phyloP scores from a whole-genome alignment of 1,140 invertebrate genomes.

The Ceratina calcarata region DNA sequence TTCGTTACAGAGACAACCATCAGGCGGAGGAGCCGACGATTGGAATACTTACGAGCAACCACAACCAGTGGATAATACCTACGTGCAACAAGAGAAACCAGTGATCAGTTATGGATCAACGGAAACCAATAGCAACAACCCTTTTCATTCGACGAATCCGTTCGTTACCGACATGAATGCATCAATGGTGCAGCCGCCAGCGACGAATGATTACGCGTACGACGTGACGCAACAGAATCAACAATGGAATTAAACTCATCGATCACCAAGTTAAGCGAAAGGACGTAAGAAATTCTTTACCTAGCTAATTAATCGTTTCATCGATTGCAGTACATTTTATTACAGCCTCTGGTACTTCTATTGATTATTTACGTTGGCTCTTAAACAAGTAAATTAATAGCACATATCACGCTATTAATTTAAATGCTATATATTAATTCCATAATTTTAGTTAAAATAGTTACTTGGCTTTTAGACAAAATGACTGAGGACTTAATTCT shows the following conservation, averaged over 20 bases:
- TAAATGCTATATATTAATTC: too few relatives aligned
- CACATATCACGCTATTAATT: too few relatives aligned
- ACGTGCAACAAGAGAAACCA: conserved; percentile 58
- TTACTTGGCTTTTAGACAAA: too few relatives aligned
- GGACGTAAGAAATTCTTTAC: conserved; percentile 24
- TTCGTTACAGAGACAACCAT: conserved; percentile 74
- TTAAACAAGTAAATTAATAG: too few relatives aligned
- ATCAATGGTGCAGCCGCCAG: conserved; percentile 73
- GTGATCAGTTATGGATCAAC: conserved; percentile 76
- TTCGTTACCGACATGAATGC: conserved; percentile 72
- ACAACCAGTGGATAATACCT: conserved; percentile 37
- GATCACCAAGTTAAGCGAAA: background rate
- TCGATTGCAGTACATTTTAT: background rate
- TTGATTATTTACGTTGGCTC: background rate
- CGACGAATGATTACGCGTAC: conserved; percentile 74
- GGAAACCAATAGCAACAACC: conserved; percentile 72
- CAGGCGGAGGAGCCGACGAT: conserved; percentile 60
- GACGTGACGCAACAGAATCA: conserved; percentile 72
- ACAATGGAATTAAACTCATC: conserved; percentile 71
- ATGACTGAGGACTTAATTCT: too few relatives aligned
- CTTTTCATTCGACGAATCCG: conserved; percentile 78
- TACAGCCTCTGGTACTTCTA: conserved; percentile 11
- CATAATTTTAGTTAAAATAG: too few relatives aligned
- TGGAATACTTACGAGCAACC: conserved; percentile 69
- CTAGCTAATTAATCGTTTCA: conserved; percentile 22